Conservation (phyloP, 1,140 invertebrate genomes). For the Xylocopa sonorina region DNA sequence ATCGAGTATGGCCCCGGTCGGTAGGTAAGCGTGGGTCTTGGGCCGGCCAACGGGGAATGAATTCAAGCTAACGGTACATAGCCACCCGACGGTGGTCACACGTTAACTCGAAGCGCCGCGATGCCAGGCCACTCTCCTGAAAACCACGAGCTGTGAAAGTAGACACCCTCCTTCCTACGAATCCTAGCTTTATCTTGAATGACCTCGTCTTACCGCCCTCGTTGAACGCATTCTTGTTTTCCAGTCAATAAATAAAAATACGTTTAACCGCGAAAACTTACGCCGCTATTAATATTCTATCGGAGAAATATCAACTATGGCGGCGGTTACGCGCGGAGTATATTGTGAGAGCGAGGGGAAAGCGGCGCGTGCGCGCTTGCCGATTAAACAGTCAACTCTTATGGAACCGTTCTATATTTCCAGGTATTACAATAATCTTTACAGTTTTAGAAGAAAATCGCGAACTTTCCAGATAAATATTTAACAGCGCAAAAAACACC, state of each 20-base stretch:
- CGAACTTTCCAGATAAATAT: slow-evolving; percentile 21
- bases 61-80: slow-evolving; percentile 73
- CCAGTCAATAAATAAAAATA: slow-evolving; percentile 34
- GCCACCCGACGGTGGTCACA: slow-evolving; percentile 56
- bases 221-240: slow-evolving; percentile 34
- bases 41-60: slow-evolving; percentile 65
- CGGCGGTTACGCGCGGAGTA: slow-evolving; percentile 57
- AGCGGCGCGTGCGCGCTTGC: slow-evolving; percentile 58
- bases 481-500: slow-evolving; percentile 40
- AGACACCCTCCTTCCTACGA: slow-evolving; percentile 47
- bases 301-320: slow-evolving; percentile 66
- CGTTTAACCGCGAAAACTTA: slow-evolving; percentile 33
- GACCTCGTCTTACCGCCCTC: slow-evolving; percentile 34
- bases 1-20: slow-evolving; percentile 59
- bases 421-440: slow-evolving; percentile 9
- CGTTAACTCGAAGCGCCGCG: slow-evolving; percentile 58
- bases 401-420: slow-evolving; percentile 28
- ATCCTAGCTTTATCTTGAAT: slow-evolving; percentile 19
- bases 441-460: not conserved
- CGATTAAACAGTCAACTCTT: slow-evolving; percentile 41
- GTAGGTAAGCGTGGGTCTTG: slow-evolving; percentile 59
- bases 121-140: slow-evolving; percentile 53
- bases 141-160: slow-evolving; percentile 52
- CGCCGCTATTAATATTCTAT: slow-evolving; percentile 60
- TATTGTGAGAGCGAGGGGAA: slow-evolving; percentile 52